phyloP scores from a whole-genome alignment of 2,113 vertebrate species.

The Chamaetylas fuelleborni region DNA sequence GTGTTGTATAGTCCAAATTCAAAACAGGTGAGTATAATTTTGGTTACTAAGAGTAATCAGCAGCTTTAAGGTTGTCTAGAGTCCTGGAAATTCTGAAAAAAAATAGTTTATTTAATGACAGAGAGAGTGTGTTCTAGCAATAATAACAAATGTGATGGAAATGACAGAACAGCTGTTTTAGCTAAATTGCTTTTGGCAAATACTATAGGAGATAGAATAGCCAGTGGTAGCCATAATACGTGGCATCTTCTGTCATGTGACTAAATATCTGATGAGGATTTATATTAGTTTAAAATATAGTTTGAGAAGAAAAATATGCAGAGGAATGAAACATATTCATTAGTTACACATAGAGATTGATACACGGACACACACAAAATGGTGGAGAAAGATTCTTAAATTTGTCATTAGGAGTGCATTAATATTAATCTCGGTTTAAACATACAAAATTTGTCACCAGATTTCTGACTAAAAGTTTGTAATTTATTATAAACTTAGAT shows the following conservation, averaged over 20 bases:
- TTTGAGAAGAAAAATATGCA: background rate
- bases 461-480: background rate
- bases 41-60: background rate
- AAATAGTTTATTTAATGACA: background rate
- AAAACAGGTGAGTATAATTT: conserved; percentile 74
- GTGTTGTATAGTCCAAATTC: conserved; percentile 81
- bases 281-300: background rate
- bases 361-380: background rate
- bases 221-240: fast-evolving
- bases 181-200: fast-evolving
- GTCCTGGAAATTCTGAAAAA: background rate
- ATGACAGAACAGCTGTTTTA: background rate
- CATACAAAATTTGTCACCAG: background rate
- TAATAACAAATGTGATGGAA: background rate
- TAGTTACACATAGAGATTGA: background rate
- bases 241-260: background rate
- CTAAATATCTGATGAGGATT: background rate
- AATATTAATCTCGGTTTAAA: background rate
- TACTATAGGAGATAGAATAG: background rate
- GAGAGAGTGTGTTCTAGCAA: background rate
- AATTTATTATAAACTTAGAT: background rate
- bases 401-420: background rate
- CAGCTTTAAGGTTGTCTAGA: background rate
- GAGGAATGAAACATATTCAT: background rate
- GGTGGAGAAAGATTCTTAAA: background rate